Base-by-base conservation (phyloP, 30 jellyfish, hydroid and myxozoan genomes). In the Aurelia aurita complex sp. Pacific region DNA sequence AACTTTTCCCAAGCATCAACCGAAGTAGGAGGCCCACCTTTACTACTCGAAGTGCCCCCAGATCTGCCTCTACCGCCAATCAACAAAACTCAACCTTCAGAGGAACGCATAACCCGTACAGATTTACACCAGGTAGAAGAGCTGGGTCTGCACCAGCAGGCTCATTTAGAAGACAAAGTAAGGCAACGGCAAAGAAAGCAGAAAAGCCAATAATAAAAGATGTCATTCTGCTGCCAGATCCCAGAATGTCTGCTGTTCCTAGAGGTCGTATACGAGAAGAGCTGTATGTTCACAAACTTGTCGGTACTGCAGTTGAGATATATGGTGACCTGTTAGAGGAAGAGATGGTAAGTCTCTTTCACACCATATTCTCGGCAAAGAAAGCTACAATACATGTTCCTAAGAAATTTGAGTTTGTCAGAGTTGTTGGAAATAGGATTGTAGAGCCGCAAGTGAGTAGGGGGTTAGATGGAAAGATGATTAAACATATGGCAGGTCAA, bases 391-490 rank as follows among this genome's bases (percentile, higher is more conserved):
- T 67, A 15, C 42, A 67, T 17, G 16, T 1, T 16, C 60, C 76
- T 5, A 67, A 17, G 10, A 67, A 67, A 12, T 67, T 67, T 67
- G 23, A 67, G 7, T 67, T 67, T 33, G 77, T 67, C 51, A 67
- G 77, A 60, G 77, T 33, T 17, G 77, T 67, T 19, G 77, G 51
- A 35, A 67, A 67, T 8, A 62, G 72, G 36, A 62, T 62, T 62
- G 72, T 62, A 62, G 72, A 62, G 36, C 72, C 72, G 8, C 33
- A 62, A 18, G 36, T 62, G 33, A 62, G 72, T 32, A 62, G 72
- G 36, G 2, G 10, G 72, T 62, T 62, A 5, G 72, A 62, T 11
- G 72, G 72, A 5, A 62, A 62, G 36, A 62, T 62, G 72, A 62
- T 62, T 32, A 62, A 62, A 62, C 72, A 62, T 10, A 62, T 62